Percentiles rank a stretch among this genome's conserved stretches.
These are phyloP conservation scores for Cavia porcellus DNA, from an alignment of 2,113 vertebrate species.

Conservation along the genomic window DNA sequence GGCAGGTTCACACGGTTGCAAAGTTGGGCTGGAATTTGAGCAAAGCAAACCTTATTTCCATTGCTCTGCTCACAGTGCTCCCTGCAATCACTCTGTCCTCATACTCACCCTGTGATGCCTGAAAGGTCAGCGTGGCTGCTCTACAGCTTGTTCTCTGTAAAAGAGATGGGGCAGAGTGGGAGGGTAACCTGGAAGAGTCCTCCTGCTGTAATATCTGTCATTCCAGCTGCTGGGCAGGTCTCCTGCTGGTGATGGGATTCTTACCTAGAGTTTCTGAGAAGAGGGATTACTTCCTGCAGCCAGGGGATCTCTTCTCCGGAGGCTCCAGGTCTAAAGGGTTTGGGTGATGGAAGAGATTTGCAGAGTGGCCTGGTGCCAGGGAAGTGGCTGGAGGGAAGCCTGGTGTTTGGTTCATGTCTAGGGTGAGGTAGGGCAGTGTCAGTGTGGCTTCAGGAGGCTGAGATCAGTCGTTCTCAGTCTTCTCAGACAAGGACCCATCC, in stretches of 20 bases:
- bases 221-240: neutral
- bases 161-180: neutral
- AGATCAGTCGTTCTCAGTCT: neutral
- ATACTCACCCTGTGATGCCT: neutral
- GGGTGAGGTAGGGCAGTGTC: neutral
- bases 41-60: neutral
- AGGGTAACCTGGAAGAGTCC: neutral
- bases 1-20: neutral
- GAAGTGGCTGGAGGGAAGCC: slow-evolving; percentile 9
- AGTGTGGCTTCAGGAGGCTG: neutral
- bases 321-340: neutral
- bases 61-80: neutral
- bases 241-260: neutral
- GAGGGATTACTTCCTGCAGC: slow-evolving; percentile 23
- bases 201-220: neutral
- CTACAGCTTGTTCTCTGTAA: slow-evolving; percentile 39
- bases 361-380: neutral
- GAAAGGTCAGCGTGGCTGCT: neutral
- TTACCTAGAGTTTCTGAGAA: slow-evolving; percentile 10
- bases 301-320: neutral
- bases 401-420: neutral
- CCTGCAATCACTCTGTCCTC: neutral
- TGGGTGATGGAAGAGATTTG: neutral
- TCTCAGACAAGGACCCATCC: neutral
- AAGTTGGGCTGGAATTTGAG: slow-evolving; percentile 13